phyloP scores from a whole-genome alignment of 2,797 vertebrate species.

The Eremophila alpestris region DNA sequence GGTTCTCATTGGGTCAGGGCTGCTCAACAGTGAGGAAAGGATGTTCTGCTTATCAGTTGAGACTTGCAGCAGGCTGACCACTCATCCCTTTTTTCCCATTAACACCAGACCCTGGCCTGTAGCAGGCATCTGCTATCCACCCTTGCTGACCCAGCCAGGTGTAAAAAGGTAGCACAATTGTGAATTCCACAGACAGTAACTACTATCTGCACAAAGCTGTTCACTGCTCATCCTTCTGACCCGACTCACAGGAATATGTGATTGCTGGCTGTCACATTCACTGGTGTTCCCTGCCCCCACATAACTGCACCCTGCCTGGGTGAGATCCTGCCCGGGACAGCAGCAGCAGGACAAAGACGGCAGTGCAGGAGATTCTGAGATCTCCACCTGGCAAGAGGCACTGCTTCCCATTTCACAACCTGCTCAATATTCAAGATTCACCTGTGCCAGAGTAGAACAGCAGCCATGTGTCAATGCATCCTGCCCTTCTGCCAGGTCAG shows the following conservation, averaged over 20 bases:
- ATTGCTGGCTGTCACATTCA: not conserved
- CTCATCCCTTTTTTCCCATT: conserved; percentile 38
- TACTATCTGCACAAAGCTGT: not conserved
- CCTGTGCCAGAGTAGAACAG: not conserved
- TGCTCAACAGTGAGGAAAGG: not conserved
- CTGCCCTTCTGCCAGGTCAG: not conserved
- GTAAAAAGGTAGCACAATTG: not conserved
- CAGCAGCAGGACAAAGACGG: not conserved
- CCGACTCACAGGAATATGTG: accelerated
- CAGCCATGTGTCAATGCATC: not conserved
- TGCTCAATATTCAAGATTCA: not conserved
- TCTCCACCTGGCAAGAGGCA: not conserved
- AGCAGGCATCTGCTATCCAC: not conserved
- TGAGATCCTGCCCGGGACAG: not conserved
- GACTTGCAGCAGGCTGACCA: not conserved
- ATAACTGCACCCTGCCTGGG: not conserved
- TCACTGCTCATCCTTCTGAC: not conserved
- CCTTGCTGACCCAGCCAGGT: not conserved
- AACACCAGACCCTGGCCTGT: not conserved
- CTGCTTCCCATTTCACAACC: not conserved
- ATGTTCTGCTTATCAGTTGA: not conserved
- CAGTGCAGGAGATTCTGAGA: not conserved
- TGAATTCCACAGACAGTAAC: not conserved
- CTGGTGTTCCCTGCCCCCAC: not conserved
- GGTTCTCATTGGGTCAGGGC: conserved; percentile 14